Conservation (phyloP, 2,113 vertebrate genomes). For the Aphelocoma coerulescens region DNA sequence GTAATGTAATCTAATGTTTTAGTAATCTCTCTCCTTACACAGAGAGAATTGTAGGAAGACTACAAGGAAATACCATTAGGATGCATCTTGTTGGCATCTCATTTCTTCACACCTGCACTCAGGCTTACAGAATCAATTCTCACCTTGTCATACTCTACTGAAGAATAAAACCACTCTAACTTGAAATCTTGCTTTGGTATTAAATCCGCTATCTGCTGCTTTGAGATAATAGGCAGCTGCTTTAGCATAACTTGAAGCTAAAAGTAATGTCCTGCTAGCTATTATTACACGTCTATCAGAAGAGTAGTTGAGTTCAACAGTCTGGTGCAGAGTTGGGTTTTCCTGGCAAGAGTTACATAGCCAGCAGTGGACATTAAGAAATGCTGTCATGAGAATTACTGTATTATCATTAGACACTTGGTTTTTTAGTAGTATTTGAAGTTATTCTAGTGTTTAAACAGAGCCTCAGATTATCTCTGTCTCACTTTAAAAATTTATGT, state of each 20-base stretch:
- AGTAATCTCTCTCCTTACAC: not conserved
- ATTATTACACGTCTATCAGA: not conserved
- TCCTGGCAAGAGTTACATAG: not conserved
- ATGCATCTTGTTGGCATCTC: conserved; percentile 55
- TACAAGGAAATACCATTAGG: conserved; percentile 42
- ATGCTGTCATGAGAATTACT: not conserved
- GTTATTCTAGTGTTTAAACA: not conserved
- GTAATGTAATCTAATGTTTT: not conserved
- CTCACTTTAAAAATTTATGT: not conserved
- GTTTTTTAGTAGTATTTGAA: not conserved
- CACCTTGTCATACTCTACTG: conserved; percentile 62
- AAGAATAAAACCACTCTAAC: conserved; percentile 63
- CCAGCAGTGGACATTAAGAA: conserved; percentile 9
- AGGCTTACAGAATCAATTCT: conserved; percentile 65
- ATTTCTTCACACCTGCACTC: conserved; percentile 61
- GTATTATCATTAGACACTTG: not conserved
- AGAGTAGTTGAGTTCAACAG: conserved; percentile 3
- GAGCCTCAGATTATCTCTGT: not conserved
- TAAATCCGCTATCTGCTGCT: conserved; percentile 57
- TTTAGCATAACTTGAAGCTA: conserved; percentile 55
- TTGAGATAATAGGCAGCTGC: conserved; percentile 68
- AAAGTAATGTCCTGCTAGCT: conserved; percentile 36
- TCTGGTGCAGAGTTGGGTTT: not conserved
- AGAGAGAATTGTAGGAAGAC: not conserved
- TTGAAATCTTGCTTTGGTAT: conserved; percentile 70